These are phyloP conservation scores for Allacma fusca DNA, from an alignment of 2,888 invertebrate genomes.

Conservation along the genomic window DNA sequence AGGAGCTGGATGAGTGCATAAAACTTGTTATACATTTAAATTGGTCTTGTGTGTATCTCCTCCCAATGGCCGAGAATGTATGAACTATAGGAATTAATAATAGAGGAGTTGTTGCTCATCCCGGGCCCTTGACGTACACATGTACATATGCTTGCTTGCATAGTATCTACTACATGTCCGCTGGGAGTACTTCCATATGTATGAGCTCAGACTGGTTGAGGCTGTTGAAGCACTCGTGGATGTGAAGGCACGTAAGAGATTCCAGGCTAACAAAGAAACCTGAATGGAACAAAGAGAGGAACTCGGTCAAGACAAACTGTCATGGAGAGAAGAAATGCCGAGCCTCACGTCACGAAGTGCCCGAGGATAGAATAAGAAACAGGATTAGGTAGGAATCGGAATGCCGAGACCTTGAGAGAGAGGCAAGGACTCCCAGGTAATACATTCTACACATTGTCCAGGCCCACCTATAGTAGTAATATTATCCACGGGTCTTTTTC, in stretches of 20 bases:
- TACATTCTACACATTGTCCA: too few relatives aligned
- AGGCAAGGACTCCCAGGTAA: not conserved
- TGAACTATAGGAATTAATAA: not conserved
- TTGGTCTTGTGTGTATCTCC: not conserved
- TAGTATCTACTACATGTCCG: too few relatives aligned
- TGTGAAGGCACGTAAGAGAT: conserved; percentile 34
- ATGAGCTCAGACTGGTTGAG: not conserved
- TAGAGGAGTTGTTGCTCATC: not conserved
- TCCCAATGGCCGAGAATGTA: not conserved
- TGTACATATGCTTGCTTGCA: too few relatives aligned
- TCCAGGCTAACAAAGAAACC: conserved; percentile 28
- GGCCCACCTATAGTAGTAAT: too few relatives aligned
- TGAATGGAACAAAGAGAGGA: conserved; percentile 50
- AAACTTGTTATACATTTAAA: not conserved
- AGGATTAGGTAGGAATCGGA: conserved; percentile 47
- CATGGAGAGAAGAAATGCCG: conserved; percentile 42
- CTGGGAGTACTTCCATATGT: too few relatives aligned
- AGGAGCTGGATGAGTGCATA: not conserved
- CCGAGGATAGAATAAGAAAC: conserved; percentile 50
- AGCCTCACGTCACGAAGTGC: conserved; percentile 53
- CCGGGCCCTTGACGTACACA: too few relatives aligned
- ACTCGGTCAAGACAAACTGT: conserved; percentile 50
- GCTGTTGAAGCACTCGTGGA: not conserved
- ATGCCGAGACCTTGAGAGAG: conserved; percentile 46
- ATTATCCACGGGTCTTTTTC: too few relatives aligned